These are phyloP conservation scores for Andrena bicolor DNA, from an alignment of 2,888 invertebrate species.

Conservation along the genomic window DNA sequence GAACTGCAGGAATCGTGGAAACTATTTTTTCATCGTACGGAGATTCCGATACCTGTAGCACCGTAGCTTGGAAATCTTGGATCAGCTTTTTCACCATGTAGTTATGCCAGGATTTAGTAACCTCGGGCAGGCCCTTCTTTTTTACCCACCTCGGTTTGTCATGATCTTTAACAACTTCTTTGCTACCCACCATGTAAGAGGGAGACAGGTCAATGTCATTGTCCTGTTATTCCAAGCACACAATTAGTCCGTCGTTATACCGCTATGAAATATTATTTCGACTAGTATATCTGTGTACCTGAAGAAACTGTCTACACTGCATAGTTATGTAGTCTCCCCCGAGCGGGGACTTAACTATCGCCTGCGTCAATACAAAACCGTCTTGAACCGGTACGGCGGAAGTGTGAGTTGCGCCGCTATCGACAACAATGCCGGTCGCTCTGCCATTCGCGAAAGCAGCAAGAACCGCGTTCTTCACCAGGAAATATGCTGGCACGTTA, in stretches of 20 bases:
- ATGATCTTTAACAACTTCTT: conserved; percentile 96
- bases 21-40: conserved; percentile 96
- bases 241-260: conserved; percentile 15
- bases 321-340: conserved; percentile 97
- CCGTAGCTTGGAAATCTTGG: conserved; percentile 90
- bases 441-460: conserved; percentile 99
- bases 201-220: conserved; percentile 91
- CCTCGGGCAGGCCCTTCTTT: conserved; percentile 91
- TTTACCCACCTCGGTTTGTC: conserved; percentile 94
- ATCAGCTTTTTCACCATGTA: conserved; percentile 96
- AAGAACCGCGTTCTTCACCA: conserved; percentile 98
- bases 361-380: conserved; percentile 97
- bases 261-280: neutral
- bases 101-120: conserved; percentile 96
- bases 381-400: conserved; percentile 98
- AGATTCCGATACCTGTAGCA: conserved; percentile 94
- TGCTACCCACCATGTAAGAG: conserved; percentile 90
- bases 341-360: conserved; percentile 97
- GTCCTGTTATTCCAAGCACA: conserved; percentile 82
- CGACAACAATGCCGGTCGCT: conserved; percentile 94
- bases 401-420: conserved; percentile 99
- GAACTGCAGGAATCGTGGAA: conserved; percentile 94
- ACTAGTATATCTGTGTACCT: conserved; percentile 79
- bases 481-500: conserved; percentile 98
- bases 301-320: conserved; percentile 89